Conservation (phyloP, 2,113 vertebrate species). For the Girardinichthys multiradiatus region DNA sequence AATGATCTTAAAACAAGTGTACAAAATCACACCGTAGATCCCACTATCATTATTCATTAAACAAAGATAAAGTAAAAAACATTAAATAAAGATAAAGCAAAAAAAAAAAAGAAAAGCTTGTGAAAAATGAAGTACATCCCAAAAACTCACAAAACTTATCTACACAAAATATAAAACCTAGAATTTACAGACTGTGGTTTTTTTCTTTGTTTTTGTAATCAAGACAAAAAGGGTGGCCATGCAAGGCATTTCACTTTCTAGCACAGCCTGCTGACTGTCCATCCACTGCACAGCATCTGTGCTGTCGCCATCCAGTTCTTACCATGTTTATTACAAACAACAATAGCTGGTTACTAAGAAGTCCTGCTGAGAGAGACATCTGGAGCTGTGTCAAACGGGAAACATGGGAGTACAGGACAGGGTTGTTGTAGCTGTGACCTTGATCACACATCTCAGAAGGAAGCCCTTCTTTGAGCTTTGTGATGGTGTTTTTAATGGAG, state of each 20-base stretch:
- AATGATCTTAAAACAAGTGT: neutral
- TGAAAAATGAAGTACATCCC: no score
- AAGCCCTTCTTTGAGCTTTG: conserved; percentile 12
- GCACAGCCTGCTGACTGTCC: conserved; percentile 33
- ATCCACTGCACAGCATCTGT: conserved; percentile 39
- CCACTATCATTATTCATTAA: neutral
- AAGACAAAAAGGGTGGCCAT: neutral
- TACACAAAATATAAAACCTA: no score
- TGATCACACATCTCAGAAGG: conserved; percentile 22
- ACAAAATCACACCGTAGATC: neutral
- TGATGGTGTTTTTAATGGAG: neutral
- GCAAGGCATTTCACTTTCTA: neutral
- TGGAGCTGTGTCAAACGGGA: conserved; percentile 54
- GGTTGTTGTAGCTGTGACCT: conserved; percentile 23
- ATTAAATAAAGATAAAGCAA: no score
- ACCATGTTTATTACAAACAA: conserved; percentile 48
- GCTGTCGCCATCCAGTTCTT: conserved; percentile 59
- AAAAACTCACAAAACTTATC: neutral
- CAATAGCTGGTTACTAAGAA: conserved; percentile 35
- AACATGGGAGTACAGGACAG: conserved; percentile 36
- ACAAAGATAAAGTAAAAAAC: no score
- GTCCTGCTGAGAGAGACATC: conserved; percentile 68
- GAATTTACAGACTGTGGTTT: no score
- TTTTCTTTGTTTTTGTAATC: no score
- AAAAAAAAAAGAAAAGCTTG: no score